These are phyloP conservation scores for Melanchra persicariae DNA, from an alignment of 2,888 invertebrate species.

Conservation along the genomic window DNA sequence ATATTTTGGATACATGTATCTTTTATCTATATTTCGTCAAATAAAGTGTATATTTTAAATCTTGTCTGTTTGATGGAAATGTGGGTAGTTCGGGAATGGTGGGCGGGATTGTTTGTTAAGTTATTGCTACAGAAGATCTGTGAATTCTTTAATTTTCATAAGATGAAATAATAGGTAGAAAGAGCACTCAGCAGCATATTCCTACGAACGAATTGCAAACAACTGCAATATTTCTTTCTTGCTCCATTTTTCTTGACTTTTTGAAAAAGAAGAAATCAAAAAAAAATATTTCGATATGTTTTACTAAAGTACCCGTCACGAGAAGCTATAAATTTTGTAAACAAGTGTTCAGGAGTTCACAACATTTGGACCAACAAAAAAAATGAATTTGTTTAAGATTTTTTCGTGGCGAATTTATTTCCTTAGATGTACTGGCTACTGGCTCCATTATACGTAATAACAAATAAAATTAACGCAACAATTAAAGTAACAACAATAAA, in stretches of 20 bases:
- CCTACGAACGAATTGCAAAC: neutral
- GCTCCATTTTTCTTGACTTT: too few relatives aligned
- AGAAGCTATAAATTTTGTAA: too few relatives aligned
- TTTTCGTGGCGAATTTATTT: neutral
- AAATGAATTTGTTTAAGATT: too few relatives aligned
- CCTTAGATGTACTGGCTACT: neutral
- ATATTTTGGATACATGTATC: conserved; percentile 54
- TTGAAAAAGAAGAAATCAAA: too few relatives aligned
- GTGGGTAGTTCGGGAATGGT: conserved; percentile 1
- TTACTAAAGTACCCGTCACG: too few relatives aligned
- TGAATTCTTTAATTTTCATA: neutral
- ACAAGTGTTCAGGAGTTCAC: too few relatives aligned
- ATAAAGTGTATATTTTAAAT: conserved; percentile 39
- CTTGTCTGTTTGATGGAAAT: conserved; percentile 25
- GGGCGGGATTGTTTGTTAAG: neutral
- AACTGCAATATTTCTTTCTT: neutral
- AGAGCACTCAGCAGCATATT: too few relatives aligned
- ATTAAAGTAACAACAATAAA: conserved; percentile 11
- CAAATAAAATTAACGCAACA: conserved; percentile 10
- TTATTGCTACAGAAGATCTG: neutral
- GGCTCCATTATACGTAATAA: conserved; percentile 6
- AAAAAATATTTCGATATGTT: too few relatives aligned
- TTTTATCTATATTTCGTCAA: conserved; percentile 47
- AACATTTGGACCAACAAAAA: too few relatives aligned
- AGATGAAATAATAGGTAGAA: neutral